These are phyloP conservation scores for Ptychodera flava DNA, from an alignment of 35 echinoderm and acorn worm genomes.

Conservation along the genomic window DNA sequence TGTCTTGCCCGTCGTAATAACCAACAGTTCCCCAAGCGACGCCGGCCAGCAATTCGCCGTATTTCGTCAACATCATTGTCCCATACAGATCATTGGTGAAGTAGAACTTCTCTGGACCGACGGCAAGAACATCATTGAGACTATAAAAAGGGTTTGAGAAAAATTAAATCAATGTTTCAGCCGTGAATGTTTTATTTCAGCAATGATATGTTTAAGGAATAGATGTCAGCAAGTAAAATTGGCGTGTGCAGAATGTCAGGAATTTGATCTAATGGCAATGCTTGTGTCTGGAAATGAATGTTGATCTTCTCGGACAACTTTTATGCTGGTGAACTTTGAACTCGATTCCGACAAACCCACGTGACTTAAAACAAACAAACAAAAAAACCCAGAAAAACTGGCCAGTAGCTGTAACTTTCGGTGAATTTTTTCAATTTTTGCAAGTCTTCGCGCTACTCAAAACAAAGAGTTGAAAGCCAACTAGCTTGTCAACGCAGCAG, in stretches of 20 bases:
- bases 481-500: too few species aligned
- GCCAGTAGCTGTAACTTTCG: too few species aligned
- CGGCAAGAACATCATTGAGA: conserved; percentile 9
- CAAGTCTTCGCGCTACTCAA: too few species aligned
- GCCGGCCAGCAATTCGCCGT: background rate
- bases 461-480: too few species aligned
- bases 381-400: too few species aligned
- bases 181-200: background rate
- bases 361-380: too few species aligned
- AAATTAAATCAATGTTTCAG: background rate
- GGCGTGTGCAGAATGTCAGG: background rate
- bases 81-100: conserved; percentile 5
- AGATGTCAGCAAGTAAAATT: background rate
- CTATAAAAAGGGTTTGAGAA: background rate
- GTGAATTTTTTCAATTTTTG: too few species aligned
- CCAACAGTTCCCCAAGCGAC: background rate
- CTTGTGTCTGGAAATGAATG: too few species aligned
- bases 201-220: background rate
- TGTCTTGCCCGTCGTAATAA: background rate
- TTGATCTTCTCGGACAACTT: too few species aligned
- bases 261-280: too few species aligned
- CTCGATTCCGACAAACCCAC: too few species aligned
- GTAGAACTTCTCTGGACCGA: conserved; percentile 9
- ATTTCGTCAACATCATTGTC: background rate
- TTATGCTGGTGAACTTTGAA: too few species aligned